Conservation (phyloP, 1,140 invertebrate species). For the Lepidurus couesii region DNA sequence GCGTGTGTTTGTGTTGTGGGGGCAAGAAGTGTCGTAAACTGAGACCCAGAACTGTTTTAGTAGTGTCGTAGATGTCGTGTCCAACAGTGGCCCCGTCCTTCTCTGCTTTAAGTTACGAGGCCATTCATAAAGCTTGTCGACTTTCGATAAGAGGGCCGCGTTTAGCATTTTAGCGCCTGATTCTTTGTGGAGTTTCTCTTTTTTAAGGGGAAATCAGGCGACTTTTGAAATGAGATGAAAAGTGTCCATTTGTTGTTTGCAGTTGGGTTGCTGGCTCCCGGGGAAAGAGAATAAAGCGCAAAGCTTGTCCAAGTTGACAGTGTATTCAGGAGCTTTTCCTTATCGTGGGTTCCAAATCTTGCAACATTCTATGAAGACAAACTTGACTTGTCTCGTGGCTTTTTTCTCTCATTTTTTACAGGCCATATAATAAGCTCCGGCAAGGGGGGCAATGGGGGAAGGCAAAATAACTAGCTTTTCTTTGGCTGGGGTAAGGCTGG, state of each 20-base stretch:
- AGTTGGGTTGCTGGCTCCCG: neutral
- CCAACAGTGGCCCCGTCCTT: neutral
- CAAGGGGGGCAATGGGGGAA: neutral
- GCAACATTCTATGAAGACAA: slow-evolving; percentile 2
- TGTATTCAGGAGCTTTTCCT: slow-evolving; percentile 9
- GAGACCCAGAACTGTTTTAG: neutral
- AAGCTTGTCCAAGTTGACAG: neutral
- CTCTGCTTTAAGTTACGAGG: neutral
- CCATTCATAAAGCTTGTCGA: neutral
- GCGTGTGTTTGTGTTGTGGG: neutral
- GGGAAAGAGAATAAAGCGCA: neutral
- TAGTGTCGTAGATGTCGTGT: slow-evolving; percentile 16
- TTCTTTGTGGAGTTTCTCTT: neutral
- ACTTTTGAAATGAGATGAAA: neutral
- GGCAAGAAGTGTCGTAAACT: neutral
- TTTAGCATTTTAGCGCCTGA: neutral
- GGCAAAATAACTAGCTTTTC: neutral
- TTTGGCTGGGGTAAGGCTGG: no score
- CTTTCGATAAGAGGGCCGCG: neutral
- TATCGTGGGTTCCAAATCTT: neutral
- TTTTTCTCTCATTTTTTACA: neutral
- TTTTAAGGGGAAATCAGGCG: neutral
- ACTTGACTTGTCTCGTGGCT: slow-evolving; percentile 13
- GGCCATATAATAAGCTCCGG: neutral
- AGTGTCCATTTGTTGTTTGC: neutral